Evolutionary conservation across 2,888 invertebrate genomes (phyloP).

Genomic region (Hecatera dysodea): DNA sequence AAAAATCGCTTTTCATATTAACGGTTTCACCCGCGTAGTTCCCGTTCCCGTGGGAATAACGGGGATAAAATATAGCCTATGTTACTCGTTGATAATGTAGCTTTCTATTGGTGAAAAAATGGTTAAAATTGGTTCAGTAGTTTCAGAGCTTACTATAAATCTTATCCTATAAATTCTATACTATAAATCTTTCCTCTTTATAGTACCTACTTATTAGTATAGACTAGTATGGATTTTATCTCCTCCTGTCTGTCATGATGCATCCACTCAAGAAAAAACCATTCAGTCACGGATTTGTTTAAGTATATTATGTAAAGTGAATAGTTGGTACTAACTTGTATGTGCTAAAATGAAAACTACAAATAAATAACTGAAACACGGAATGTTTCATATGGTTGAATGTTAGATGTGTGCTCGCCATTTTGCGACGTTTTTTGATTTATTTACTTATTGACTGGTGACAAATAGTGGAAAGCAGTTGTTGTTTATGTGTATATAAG

Average conservation of each 20-base stretch:
- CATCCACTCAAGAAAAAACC: background rate
- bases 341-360: constrained; percentile 12
- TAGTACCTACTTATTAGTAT: background rate
- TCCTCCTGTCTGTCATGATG: background rate
- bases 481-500: background rate
- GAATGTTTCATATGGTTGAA: constrained; percentile 30
- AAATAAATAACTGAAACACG: constrained; percentile 32
- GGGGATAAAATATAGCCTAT: no score
- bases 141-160: no score
- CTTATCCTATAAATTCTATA: no score
- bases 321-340: background rate
- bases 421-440: constrained; percentile 21
- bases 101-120: no score
- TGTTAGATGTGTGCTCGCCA: constrained; percentile 19
- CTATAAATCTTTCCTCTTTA: no score
- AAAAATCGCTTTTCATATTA: no score
- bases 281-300: constrained; percentile 16
- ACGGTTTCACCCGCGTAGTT: no score
- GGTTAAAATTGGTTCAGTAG: no score
- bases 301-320: background rate
- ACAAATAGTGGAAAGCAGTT: constrained; percentile 19
- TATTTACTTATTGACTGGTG: constrained; percentile 15
- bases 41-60: no score
- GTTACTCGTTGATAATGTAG: no score
- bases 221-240: background rate